Percentiles rank a stretch among this genome's conserved stretches.
Evolutionary conservation across 1,140 invertebrate species (phyloP).

Genomic region (Drosophila lacertosa): DNA sequence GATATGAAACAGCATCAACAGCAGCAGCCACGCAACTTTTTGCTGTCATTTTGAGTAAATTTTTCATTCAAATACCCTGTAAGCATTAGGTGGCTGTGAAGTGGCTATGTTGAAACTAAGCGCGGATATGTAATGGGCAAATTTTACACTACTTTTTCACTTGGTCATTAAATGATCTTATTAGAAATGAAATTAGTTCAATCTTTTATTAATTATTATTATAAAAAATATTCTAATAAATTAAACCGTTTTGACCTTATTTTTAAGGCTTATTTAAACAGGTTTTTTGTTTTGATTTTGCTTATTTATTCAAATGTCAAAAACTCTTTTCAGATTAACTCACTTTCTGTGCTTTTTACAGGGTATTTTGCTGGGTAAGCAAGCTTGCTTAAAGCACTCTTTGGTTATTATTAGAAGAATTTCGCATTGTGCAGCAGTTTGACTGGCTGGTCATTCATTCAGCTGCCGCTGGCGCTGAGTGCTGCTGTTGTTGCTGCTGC

Average conservation of each 20-base stretch:
- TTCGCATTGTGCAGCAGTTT: conserved; percentile 23
- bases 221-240: no score
- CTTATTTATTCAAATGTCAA: no score
- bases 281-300: no score
- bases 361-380: neutral
- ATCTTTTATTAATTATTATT: neutral
- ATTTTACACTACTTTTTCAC: no score
- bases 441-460: conserved; percentile 35
- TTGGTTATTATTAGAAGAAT: conserved; percentile 28
- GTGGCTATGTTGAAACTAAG: neutral
- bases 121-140: no score
- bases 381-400: neutral
- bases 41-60: conserved; percentile 77
- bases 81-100: neutral
- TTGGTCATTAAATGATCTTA: no score
- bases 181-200: neutral
- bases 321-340: no score
- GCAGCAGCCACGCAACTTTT: conserved; percentile 65
- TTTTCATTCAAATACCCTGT: conserved; percentile 69
- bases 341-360: neutral
- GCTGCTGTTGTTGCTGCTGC: conserved; percentile 5
- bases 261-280: no score
- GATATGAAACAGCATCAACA: conserved; percentile 8
- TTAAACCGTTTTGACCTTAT: no score
- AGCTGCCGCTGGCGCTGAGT: conserved; percentile 13